Conservation (phyloP, 2,113 vertebrate genomes). For the Triplophysa rosa region DNA sequence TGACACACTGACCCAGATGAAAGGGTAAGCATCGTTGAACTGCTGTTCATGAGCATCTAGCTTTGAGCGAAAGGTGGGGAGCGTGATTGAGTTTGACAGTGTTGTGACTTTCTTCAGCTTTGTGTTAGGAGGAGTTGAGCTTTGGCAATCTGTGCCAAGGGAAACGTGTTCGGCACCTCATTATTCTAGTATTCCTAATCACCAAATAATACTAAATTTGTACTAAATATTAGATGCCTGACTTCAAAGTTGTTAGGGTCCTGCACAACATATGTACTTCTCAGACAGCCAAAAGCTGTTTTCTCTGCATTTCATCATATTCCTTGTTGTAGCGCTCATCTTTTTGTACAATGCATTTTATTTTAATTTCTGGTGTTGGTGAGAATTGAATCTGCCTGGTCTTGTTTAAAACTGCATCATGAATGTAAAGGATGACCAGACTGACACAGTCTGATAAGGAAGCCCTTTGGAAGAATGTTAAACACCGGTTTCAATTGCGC, state of each 20-base stretch:
- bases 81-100: conserved; percentile 36
- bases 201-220: not conserved
- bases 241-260: not conserved
- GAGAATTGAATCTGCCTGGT: not conserved
- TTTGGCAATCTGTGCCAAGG: not conserved
- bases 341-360: not conserved
- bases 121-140: conserved; percentile 16
- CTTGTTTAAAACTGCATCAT: not conserved
- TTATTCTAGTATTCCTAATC: not conserved
- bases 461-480: not conserved
- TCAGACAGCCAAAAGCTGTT: not conserved
- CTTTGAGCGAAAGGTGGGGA: conserved; percentile 3
- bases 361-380: not conserved
- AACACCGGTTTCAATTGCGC: not conserved
- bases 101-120: conserved; percentile 37
- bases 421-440: not conserved
- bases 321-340: not conserved
- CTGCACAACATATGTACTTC: not conserved
- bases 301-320: conserved; percentile 12
- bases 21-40: not conserved
- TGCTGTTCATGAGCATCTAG: not conserved
- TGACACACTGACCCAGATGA: conserved; percentile 51
- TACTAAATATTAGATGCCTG: not conserved
- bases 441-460: not conserved
- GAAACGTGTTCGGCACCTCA: not conserved